Percentiles rank a stretch among this genome's conserved stretches.
Conservation (phyloP, 2,888 invertebrate genomes). For the Pandemis cinnamomeana region DNA sequence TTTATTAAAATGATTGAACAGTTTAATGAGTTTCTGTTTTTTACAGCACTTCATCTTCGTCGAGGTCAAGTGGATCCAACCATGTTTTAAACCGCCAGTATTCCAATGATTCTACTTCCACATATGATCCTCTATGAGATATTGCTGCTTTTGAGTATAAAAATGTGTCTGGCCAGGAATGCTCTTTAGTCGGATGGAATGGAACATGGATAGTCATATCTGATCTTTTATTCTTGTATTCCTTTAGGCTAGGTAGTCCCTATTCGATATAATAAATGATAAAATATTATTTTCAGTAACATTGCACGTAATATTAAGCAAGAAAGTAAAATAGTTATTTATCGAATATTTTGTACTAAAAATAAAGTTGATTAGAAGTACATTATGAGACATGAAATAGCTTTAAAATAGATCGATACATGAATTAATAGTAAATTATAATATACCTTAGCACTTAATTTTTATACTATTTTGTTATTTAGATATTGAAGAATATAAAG, state of each 20-base stretch:
- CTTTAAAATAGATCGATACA: conserved; percentile 31
- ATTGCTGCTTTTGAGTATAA: background rate
- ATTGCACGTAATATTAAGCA: conserved; percentile 32
- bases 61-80: conserved; percentile 67
- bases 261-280: conserved; percentile 8
- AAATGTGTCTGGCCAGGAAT: background rate
- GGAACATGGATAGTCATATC: background rate
- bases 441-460: conserved; percentile 22
- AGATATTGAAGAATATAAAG: conserved; percentile 1
- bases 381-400: conserved; percentile 36
- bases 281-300: conserved; percentile 25
- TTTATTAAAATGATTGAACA: no score
- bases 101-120: conserved; percentile 62
- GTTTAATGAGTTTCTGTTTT: background rate
- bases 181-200: background rate
- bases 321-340: conserved; percentile 34
- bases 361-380: conserved; percentile 36
- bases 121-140: conserved; percentile 67
- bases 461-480: conserved; percentile 23
- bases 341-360: conserved; percentile 38
- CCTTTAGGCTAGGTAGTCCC: background rate
- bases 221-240: conserved; percentile 5
- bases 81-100: conserved; percentile 59
- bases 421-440: conserved; percentile 23
- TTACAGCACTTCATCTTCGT: conserved; percentile 71